Conservation (phyloP, 2,888 invertebrate genomes). For the Caenorhabditis sp. region DNA sequence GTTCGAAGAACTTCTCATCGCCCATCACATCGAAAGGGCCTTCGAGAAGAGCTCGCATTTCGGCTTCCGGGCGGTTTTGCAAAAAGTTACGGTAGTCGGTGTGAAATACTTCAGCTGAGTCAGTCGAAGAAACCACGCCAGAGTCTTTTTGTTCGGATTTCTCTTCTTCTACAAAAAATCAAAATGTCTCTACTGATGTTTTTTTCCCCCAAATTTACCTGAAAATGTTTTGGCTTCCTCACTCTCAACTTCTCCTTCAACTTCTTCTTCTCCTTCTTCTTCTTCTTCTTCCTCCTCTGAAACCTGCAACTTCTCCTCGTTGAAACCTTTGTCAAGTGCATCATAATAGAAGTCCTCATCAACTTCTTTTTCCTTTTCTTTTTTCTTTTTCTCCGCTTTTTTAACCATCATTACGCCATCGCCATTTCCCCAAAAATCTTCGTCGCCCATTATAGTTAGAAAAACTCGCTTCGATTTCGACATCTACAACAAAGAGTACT, state of each 20-base stretch:
- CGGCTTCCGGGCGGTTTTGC: conserved; percentile 16
- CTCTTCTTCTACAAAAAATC: not conserved
- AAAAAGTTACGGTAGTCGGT: conserved; percentile 25
- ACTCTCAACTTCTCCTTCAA: not conserved
- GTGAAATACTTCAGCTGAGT: conserved; percentile 20
- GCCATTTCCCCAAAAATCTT: conserved; percentile 48
- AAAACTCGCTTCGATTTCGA: conserved; percentile 43
- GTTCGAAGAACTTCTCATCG: conserved; percentile 30
- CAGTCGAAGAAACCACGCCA: conserved; percentile 3
- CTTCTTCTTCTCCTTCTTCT: conserved; percentile 4
- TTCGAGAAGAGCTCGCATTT: conserved; percentile 5
- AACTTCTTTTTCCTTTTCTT: conserved; percentile 6
- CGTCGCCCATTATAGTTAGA: conserved; percentile 37
- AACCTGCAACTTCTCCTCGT: not conserved
- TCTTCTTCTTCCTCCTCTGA: conserved; percentile 4
- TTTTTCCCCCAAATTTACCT: not conserved
- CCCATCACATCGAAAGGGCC: conserved; percentile 2
- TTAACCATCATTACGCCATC: conserved; percentile 17
- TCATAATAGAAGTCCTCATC: conserved; percentile 11
- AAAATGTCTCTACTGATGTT: not conserved
- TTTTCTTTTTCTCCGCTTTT: conserved; percentile 6
- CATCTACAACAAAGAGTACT: conserved; percentile 33
- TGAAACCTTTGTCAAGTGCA: not conserved
- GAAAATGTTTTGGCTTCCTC: not conserved
- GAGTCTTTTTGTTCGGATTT: conserved; percentile 1